A percentile compares a stretch with the other conserved stretches of the same genome.
Evolutionary conservation across 2,113 vertebrate species (phyloP).

Genomic region (Ochotona curzoniae): DNA sequence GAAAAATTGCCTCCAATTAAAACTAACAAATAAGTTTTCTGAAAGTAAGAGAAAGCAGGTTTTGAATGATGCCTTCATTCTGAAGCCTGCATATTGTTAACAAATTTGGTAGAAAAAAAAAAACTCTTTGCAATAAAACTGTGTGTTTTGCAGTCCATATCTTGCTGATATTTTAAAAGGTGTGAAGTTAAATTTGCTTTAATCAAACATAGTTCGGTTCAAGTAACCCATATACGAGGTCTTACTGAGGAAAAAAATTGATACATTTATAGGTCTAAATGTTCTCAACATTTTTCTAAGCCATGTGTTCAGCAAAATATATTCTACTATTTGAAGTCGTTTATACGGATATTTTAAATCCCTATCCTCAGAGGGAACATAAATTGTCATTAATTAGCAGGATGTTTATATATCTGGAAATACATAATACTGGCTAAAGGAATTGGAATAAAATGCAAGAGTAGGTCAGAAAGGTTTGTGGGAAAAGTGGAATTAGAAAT

Average conservation of each 20-base stretch:
- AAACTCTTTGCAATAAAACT: neutral
- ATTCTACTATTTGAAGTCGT: neutral
- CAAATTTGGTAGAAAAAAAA: neutral
- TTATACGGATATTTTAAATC: constrained; percentile 30
- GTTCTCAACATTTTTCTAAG: neutral
- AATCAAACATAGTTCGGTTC: neutral
- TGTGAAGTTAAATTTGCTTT: neutral
- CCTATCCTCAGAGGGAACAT: neutral
- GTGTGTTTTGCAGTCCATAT: neutral
- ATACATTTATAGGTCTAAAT: neutral
- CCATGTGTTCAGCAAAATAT: neutral
- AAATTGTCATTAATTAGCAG: neutral
- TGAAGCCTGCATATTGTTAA: neutral
- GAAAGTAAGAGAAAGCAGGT: neutral
- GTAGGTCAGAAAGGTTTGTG: too few relatives aligned
- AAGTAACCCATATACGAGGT: neutral
- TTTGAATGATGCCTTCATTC: constrained; percentile 9
- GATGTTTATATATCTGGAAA: neutral
- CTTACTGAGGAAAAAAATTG: neutral
- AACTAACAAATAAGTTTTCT: constrained; percentile 7
- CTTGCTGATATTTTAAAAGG: constrained; percentile 24
- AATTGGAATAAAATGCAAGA: neutral
- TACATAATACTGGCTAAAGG: neutral
- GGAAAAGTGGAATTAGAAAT: too few relatives aligned
- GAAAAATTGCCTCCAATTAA: constrained; percentile 1